Percentiles rank a stretch among this genome's conserved stretches.
Evolutionary conservation across 2,888 invertebrate species (phyloP).

Genomic region (Drosophila helvetica): DNA sequence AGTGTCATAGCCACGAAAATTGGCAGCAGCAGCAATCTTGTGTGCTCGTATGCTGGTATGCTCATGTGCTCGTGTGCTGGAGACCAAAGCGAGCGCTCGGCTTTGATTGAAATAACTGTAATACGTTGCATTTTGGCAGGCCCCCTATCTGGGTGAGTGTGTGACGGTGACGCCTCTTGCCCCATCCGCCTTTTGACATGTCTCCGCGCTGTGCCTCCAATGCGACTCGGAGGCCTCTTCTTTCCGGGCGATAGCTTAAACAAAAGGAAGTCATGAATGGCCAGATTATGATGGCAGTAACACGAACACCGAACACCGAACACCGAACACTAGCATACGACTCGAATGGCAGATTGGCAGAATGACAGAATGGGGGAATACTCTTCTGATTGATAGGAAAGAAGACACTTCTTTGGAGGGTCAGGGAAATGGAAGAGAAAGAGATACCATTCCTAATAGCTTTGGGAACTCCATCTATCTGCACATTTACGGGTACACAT

Average conservation of each 20-base stretch:
- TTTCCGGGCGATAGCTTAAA: conserved; percentile 38
- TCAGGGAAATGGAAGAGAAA: background rate
- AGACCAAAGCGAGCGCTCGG: background rate
- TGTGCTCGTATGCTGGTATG: conserved; percentile 6
- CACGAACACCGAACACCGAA: background rate
- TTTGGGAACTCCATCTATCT: background rate
- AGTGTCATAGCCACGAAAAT: conserved; percentile 31
- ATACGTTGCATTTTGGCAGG: conserved; percentile 57
- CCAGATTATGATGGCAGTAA: conserved; percentile 19
- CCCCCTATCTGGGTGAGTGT: conserved; percentile 76
- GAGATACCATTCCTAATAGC: background rate
- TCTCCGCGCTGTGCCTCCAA: conserved; percentile 31
- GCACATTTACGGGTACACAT: conserved; percentile 9
- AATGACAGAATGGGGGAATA: background rate
- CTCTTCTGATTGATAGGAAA: background rate
- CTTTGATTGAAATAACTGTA: conserved; percentile 61
- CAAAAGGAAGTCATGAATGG: conserved; percentile 66
- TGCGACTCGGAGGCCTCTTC: background rate
- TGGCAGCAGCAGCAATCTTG: conserved; percentile 37
- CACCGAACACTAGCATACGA: conserved; percentile 11
- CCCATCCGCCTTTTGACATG: conserved; percentile 61
- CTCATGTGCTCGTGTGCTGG: no score
- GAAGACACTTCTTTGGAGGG: background rate
- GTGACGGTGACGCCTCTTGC: conserved; percentile 53
- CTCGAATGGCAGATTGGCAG: background rate